phyloP scores from a whole-genome alignment of 2,797 vertebrate species.

The Enteromius unitaeniatus region DNA sequence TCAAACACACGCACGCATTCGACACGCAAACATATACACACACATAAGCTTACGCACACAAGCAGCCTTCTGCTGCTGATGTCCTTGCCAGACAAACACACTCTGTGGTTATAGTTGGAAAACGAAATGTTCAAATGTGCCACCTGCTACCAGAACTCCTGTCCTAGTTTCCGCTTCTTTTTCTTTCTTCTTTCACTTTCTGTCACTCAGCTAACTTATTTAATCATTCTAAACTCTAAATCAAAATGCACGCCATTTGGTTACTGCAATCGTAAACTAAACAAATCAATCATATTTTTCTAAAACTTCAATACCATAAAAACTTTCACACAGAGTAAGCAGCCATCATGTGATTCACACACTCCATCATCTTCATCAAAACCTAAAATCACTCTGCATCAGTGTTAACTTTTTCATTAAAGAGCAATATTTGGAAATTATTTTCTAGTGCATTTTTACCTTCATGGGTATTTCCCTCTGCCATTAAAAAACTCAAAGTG shows the following conservation, averaged over 20 bases:
- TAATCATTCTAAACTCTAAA: slow-evolving; percentile 11
- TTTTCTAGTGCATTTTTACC: background rate
- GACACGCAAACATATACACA: slow-evolving; percentile 48
- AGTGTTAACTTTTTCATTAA: background rate
- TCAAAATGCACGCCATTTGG: background rate
- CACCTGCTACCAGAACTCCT: slow-evolving; percentile 63
- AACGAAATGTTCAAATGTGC: slow-evolving; percentile 62
- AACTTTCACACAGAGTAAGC: background rate
- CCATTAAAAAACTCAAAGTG: background rate
- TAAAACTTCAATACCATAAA: background rate
- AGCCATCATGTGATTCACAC: background rate
- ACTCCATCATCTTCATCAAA: background rate
- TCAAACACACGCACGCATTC: slow-evolving; percentile 25
- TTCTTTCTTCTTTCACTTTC: slow-evolving; percentile 16
- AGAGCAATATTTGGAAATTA: background rate
- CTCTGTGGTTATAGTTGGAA: slow-evolving; percentile 56
- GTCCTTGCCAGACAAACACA: slow-evolving; percentile 59
- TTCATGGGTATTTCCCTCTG: background rate
- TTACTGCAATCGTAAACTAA: background rate
- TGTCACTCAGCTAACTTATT: slow-evolving; percentile 35
- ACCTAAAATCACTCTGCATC: background rate
- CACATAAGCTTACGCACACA: slow-evolving; percentile 46
- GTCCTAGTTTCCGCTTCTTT: slow-evolving; percentile 59
- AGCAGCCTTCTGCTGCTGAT: slow-evolving; percentile 56
- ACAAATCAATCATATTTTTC: background rate